A percentile compares a stretch with the other conserved stretches of the same genome.
These are phyloP conservation scores for Coryphaenoides rupestris DNA, from an alignment of 2,113 vertebrate genomes.

Conservation along the genomic window DNA sequence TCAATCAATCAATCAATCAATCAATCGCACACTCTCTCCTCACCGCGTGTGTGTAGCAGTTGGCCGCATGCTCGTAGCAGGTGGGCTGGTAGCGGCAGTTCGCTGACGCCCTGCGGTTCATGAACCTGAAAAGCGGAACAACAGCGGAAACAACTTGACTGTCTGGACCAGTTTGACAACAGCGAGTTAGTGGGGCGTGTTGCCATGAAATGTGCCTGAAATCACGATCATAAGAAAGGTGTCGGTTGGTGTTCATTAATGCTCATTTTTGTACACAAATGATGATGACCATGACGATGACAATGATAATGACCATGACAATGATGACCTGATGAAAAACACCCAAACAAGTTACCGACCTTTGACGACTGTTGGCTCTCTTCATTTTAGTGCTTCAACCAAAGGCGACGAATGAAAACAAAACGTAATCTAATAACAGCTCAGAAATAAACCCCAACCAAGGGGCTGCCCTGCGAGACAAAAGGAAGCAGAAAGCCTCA, in stretches of 20 bases:
- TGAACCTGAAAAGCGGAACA: constrained; percentile 81
- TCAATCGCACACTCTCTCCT: constrained; percentile 60
- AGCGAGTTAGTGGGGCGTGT: too few species aligned
- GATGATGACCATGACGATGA: too few species aligned
- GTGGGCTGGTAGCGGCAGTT: constrained; percentile 98
- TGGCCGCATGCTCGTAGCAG: constrained; percentile 95
- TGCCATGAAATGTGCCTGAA: not conserved
- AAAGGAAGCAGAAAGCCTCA: constrained; percentile 12
- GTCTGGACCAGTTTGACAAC: not conserved
- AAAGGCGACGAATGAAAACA: not conserved
- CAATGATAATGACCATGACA: too few species aligned
- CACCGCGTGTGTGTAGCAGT: constrained; percentile 98
- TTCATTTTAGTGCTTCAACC: constrained; percentile 39
- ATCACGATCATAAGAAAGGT: too few species aligned
- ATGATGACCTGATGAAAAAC: too few species aligned
- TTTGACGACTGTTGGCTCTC: constrained; percentile 59
- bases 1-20: too few species aligned
- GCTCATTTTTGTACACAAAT: rapidly evolving
- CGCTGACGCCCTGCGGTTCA: constrained; percentile 92
- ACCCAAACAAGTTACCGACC: constrained; percentile 54
- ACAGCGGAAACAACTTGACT: not conserved
- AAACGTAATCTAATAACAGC: not conserved
- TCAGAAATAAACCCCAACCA: not conserved
- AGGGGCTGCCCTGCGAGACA: constrained; percentile 1
- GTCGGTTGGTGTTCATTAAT: too few species aligned